Percentiles rank a stretch among this genome's conserved stretches.
These are phyloP conservation scores for Aricia artaxerxes DNA, from an alignment of 2,888 invertebrate genomes.

Conservation along the genomic window DNA sequence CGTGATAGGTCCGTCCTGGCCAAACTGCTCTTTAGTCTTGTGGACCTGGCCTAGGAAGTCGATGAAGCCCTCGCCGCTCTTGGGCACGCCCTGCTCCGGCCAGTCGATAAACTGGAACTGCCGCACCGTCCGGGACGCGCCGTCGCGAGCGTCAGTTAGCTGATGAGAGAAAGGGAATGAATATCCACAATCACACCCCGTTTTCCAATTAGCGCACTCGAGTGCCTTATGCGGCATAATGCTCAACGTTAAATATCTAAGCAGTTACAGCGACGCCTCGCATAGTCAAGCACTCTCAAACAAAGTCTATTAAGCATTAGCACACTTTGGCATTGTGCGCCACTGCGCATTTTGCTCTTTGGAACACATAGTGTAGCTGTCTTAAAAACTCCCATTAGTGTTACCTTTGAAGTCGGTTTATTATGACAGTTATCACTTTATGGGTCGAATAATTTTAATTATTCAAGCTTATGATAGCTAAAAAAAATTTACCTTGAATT, in stretches of 20 bases:
- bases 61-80: slow-evolving; percentile 98
- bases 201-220: not conserved
- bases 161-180: slow-evolving; percentile 43
- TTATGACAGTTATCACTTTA: not conserved
- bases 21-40: slow-evolving; percentile 99
- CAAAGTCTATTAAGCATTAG: too few relatives aligned
- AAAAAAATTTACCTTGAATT: slow-evolving; percentile 88
- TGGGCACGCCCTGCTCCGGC: slow-evolving; percentile 98
- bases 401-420: not conserved
- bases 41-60: slow-evolving; percentile 99
- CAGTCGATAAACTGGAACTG: slow-evolving; percentile 98
- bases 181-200: not conserved
- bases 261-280: not conserved
- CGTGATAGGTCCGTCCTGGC: slow-evolving; percentile 99
- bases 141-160: slow-evolving; percentile 98
- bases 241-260: not conserved
- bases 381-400: too few relatives aligned
- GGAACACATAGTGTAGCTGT: too few relatives aligned
- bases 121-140: slow-evolving; percentile 95
- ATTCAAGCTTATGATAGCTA: not conserved
- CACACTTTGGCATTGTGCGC: too few relatives aligned
- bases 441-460: not conserved
- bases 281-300: too few relatives aligned
- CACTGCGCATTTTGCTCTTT: not conserved
- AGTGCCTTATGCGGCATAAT: not conserved